phyloP scores from a whole-genome alignment of 1,140 invertebrate genomes.

The Pinna nobilis region DNA sequence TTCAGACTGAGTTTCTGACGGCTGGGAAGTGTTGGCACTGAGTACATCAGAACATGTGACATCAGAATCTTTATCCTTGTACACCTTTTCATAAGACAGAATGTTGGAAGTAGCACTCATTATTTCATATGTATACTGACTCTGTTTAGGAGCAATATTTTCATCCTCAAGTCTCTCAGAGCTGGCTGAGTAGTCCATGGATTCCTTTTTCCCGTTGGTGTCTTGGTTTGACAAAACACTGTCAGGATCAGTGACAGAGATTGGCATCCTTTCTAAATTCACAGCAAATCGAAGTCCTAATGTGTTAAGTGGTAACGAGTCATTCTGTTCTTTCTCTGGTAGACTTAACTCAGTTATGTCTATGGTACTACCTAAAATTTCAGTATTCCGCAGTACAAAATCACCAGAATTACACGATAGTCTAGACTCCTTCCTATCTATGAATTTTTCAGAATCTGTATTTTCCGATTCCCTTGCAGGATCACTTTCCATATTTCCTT shows the following conservation, averaged over 20 bases:
- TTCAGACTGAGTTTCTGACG: conserved; percentile 1
- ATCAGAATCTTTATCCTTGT: not conserved
- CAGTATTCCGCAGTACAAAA: too few relatives aligned
- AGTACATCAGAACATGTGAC: not conserved
- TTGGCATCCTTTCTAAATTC: not conserved
- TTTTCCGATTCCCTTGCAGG: not conserved
- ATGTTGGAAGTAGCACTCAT: conserved; percentile 10
- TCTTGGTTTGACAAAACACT: not conserved
- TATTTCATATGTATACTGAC: too few relatives aligned
- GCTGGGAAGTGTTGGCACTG: not conserved
- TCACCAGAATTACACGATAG: too few relatives aligned
- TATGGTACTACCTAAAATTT: too few relatives aligned
- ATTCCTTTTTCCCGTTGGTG: not conserved
- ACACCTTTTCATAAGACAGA: conserved; percentile 4
- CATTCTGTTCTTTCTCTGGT: too few relatives aligned
- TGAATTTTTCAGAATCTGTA: conserved; percentile 6
- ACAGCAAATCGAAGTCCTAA: too few relatives aligned
- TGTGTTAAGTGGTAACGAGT: too few relatives aligned
- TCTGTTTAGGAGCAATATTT: too few relatives aligned
- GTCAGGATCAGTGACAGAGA: not conserved
- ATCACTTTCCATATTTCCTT: not conserved
- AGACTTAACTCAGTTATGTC: too few relatives aligned
- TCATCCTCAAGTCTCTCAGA: too few relatives aligned
- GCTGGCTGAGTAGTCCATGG: too few relatives aligned
- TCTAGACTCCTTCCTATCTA: conserved; percentile 4